Evolutionary conservation across 2,888 invertebrate genomes (phyloP).

Genomic region (Choreutis nemorana): DNA sequence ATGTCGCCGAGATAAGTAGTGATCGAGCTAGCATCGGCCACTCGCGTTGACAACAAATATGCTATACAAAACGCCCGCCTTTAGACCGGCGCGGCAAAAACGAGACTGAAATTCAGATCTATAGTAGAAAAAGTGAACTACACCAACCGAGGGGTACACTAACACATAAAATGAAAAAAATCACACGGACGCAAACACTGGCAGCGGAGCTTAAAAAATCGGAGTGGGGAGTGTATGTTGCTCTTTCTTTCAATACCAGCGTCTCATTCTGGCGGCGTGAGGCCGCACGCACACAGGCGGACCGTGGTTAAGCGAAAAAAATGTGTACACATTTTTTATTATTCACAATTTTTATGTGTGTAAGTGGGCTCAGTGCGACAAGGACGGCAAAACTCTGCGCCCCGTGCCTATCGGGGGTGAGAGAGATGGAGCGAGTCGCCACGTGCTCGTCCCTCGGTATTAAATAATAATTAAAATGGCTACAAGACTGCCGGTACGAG

Average conservation of each 20-base stretch:
- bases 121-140: conserved; percentile 69
- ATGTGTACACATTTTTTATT: conserved; percentile 68
- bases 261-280: conserved; percentile 49
- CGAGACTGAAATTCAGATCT: conserved; percentile 68
- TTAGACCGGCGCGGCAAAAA: conserved; percentile 66
- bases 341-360: conserved; percentile 67
- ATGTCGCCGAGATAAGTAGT: conserved; percentile 21
- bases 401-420: conserved; percentile 19
- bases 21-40: conserved; percentile 27
- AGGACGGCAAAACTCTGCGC: conserved; percentile 29
- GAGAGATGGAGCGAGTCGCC: conserved; percentile 43
- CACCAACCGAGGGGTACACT: conserved; percentile 65
- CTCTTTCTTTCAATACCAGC: conserved; percentile 27
- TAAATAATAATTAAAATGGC: conserved; percentile 68
- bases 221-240: conserved; percentile 46
- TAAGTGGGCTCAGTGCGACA: conserved; percentile 59
- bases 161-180: conserved; percentile 67
- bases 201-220: conserved; percentile 58
- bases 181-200: conserved; percentile 56
- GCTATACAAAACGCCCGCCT: conserved; percentile 59
- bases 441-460: conserved; percentile 65
- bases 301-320: conserved; percentile 63
- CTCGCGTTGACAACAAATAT: conserved; percentile 47
- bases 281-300: conserved; percentile 51
- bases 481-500: conserved; percentile 61